Evolutionary conservation across 2,888 invertebrate genomes (phyloP).

Genomic region (Ormyrus nitidulus): DNA sequence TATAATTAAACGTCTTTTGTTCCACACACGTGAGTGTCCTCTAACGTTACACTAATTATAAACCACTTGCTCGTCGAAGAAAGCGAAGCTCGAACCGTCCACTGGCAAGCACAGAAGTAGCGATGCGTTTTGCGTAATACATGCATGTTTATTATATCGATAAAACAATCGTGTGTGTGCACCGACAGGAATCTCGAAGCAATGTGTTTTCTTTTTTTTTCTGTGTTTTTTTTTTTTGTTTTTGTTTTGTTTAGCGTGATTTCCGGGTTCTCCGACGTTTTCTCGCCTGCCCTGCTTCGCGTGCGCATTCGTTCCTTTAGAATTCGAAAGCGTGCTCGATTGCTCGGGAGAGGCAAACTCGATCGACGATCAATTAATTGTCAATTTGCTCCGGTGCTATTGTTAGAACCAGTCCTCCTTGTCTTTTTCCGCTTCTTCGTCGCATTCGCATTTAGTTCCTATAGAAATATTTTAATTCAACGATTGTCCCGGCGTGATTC

Average conservation of each 20-base stretch:
- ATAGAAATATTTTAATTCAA: conserved; percentile 34
- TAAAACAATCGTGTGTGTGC: conserved; percentile 28
- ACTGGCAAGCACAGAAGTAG: conserved; percentile 47
- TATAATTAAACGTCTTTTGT: conserved; percentile 11
- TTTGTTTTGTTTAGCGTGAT: conserved; percentile 3
- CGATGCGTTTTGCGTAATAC: background rate
- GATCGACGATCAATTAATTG: conserved; percentile 38
- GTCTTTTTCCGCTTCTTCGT: background rate
- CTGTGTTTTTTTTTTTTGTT: too few relatives aligned
- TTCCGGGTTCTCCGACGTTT: background rate
- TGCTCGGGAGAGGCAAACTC: conserved; percentile 29
- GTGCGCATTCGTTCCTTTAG: too few relatives aligned
- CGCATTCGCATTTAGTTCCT: conserved; percentile 7
- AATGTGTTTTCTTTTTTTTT: background rate
- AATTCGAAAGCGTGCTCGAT: background rate
- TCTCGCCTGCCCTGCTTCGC: too few relatives aligned
- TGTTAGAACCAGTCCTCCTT: background rate
- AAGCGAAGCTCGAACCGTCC: conserved; percentile 48
- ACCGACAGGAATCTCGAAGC: conserved; percentile 49
- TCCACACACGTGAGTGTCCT: background rate
- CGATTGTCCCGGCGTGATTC: conserved; percentile 47
- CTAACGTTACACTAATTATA: conserved; percentile 29
- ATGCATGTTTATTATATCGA: conserved; percentile 20
- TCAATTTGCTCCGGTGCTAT: conserved; percentile 36
- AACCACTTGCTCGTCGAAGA: conserved; percentile 50